phyloP scores from a whole-genome alignment of 2,888 invertebrate genomes.

The Chalcosyrphus nemorum region DNA sequence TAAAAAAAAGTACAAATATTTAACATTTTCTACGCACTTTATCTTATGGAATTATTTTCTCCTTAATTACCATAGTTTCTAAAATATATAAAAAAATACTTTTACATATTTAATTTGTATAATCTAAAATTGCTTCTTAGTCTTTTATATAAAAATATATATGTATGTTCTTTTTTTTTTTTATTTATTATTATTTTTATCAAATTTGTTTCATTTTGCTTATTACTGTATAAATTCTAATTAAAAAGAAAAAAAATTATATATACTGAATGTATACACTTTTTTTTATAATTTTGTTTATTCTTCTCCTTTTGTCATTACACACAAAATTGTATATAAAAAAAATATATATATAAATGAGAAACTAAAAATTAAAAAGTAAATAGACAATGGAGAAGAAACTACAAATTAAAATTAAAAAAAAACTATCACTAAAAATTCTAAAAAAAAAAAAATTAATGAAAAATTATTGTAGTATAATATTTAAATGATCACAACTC shows the following conservation, averaged over 20 bases:
- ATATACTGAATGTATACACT: conserved; percentile 25
- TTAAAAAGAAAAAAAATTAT: not conserved
- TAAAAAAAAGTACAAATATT: conserved; percentile 66
- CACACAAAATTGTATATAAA: conserved; percentile 11
- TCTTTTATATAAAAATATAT: conserved; percentile 68
- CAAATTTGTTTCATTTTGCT: conserved; percentile 39
- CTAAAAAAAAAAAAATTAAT: conserved; percentile 37
- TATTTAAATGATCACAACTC: conserved; percentile 83
- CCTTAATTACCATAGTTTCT: conserved; percentile 39
- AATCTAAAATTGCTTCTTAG: conserved; percentile 72
- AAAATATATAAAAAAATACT: conserved; percentile 54
- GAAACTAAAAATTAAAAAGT: conserved; percentile 34
- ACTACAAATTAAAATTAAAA: conserved; percentile 31
- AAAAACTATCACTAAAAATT: conserved; percentile 67
- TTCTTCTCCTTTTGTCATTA: conserved; percentile 17
- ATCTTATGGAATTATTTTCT: conserved; percentile 50
- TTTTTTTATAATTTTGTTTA: conserved; percentile 11
- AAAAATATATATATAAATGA: conserved; percentile 45
- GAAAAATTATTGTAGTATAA: conserved; percentile 75
- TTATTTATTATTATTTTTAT: conserved; percentile 14
- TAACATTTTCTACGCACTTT: conserved; percentile 55
- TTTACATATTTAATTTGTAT: conserved; percentile 15
- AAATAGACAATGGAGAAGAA: conserved; percentile 30
- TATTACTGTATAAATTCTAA: conserved; percentile 5
- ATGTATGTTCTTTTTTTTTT: not conserved